Percentiles rank a stretch among this genome's conserved stretches.
These are phyloP conservation scores for Atopsyche davidsoni DNA, from an alignment of 1,140 invertebrate species.

Conservation along the genomic window DNA sequence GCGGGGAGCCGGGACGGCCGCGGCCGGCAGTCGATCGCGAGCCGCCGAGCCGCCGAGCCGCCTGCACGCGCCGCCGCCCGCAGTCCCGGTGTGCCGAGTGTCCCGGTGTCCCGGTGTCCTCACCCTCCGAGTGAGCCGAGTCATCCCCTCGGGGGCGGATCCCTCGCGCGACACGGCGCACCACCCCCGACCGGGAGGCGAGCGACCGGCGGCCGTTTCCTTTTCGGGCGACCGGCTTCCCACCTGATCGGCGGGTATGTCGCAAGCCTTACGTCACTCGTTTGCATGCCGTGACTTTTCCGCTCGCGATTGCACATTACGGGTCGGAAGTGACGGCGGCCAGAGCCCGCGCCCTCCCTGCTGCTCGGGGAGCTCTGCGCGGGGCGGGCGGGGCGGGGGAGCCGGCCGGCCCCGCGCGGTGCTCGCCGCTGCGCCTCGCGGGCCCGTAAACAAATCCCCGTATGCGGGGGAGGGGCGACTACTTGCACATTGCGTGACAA, in stretches of 20 bases:
- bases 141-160: background rate
- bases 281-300: slow-evolving; percentile 14
- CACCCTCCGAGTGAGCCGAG: background rate
- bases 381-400: too few species aligned
- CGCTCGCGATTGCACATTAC: too few species aligned
- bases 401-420: too few species aligned
- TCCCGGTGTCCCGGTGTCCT: slow-evolving; percentile 4
- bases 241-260: slow-evolving; percentile 19
- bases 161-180: background rate
- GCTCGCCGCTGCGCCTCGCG: too few species aligned
- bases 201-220: slow-evolving; percentile 12
- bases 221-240: slow-evolving; percentile 15
- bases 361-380: too few species aligned
- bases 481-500: too few species aligned
- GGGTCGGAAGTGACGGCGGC: too few species aligned
- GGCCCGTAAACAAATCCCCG: too few species aligned
- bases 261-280: slow-evolving; percentile 17
- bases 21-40: slow-evolving; percentile 16
- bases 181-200: background rate
- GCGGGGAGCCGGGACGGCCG: background rate
- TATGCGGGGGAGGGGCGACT: too few species aligned
- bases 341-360: too few species aligned
- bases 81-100: background rate
- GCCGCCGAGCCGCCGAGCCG: slow-evolving; percentile 12
- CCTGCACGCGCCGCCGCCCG: background rate